Evolutionary conservation across 2,888 invertebrate species (phyloP).

Genomic region (Sipha maydis): DNA sequence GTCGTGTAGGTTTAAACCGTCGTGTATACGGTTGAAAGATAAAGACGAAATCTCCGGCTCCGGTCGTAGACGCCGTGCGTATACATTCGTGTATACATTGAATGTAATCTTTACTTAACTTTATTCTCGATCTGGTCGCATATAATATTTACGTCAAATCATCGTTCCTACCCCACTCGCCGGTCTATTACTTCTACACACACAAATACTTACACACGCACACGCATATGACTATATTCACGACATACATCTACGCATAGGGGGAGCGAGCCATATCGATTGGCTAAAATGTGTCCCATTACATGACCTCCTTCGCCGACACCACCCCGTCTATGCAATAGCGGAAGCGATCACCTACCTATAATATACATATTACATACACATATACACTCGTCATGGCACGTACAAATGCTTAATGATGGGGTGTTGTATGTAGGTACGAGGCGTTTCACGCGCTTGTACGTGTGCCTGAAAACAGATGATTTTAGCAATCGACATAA

Average conservation of each 20-base stretch:
- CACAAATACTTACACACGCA: neutral
- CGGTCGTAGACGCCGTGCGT: neutral
- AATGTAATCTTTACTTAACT: neutral
- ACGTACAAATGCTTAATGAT: neutral
- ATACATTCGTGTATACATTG: neutral
- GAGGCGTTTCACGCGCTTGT: neutral
- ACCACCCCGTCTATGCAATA: neutral
- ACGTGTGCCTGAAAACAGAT: neutral
- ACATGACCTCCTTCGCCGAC: constrained; percentile 10
- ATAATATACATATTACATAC: neutral
- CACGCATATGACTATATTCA: neutral
- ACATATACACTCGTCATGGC: neutral
- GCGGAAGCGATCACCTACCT: neutral
- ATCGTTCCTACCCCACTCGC: neutral
- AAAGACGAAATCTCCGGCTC: neutral
- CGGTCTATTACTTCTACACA: neutral
- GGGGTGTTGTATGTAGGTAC: neutral
- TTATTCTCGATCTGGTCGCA: neutral
- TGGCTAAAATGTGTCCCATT: constrained; percentile 44
- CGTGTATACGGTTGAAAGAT: neutral
- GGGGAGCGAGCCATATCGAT: constrained; percentile 31
- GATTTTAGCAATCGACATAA: neutral
- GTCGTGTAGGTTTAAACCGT: neutral
- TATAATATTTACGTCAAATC: neutral
- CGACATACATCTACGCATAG: neutral